These are phyloP conservation scores for Aphodius granarius DNA, from an alignment of 2,888 invertebrate genomes.

Conservation along the genomic window DNA sequence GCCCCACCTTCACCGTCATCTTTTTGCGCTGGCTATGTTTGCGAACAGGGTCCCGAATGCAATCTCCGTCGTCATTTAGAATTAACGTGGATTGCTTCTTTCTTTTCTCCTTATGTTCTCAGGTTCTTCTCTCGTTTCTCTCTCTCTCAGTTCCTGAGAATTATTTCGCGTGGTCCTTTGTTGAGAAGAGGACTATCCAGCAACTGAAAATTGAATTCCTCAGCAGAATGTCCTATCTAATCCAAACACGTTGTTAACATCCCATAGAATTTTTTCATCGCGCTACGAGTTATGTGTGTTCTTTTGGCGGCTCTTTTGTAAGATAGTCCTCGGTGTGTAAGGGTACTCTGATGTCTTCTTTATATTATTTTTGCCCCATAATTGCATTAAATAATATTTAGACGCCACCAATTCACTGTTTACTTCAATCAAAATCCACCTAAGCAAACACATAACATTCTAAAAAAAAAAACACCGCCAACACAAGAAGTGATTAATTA, in stretches of 20 bases:
- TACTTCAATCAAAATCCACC: neutral
- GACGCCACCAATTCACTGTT: too few relatives aligned
- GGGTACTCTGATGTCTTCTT: too few relatives aligned
- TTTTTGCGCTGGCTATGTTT: neutral
- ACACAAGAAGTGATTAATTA: neutral
- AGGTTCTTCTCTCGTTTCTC: neutral
- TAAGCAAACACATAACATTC: neutral
- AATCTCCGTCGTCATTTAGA: neutral
- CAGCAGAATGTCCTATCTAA: neutral
- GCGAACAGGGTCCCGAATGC: neutral
- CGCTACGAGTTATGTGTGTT: neutral
- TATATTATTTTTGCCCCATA: too few relatives aligned
- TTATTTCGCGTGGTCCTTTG: neutral
- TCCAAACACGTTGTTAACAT: neutral
- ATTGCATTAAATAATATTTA: too few relatives aligned
- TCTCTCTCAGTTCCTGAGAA: neutral
- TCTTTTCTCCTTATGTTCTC: neutral
- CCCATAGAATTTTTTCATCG: neutral
- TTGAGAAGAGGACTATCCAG: neutral
- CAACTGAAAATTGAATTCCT: neutral
- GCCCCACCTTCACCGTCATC: too few relatives aligned
- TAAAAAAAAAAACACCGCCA: neutral
- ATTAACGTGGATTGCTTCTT: neutral
- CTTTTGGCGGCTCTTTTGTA: neutral
- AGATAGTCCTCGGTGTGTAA: too few relatives aligned